Base-by-base conservation (phyloP, 2,888 invertebrate species). In the Syrista parreyssii region DNA sequence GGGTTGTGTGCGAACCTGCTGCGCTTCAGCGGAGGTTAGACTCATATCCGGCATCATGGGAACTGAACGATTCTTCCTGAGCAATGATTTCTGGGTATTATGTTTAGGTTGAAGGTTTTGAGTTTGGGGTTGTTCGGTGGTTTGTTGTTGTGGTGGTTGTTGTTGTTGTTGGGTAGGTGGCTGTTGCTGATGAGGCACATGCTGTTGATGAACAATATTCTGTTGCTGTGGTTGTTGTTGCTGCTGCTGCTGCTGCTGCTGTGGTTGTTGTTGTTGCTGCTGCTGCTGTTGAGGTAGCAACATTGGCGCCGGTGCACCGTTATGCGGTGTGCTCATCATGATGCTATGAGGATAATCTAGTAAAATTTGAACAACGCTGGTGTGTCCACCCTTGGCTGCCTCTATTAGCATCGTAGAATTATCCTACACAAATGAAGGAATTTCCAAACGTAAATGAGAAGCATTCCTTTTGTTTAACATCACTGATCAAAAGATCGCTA, bases 321-420 rank as follows among this genome's bases (percentile, higher is more conserved):
- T 88, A 82, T 91, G 91, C 12, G 92, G 92, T 80, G 92, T 91
- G 85, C 92, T 94, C 93, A 96, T 93, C 94, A 96, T 94, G 91
- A 96, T 95, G 88, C 96, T 95, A 92, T 97, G 97, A 40, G 98
- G 98, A 92, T 97, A 99, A 92, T 99, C 99, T 84, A 99, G 94
- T 84, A 99, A 93, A 86, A 99, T 93, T 92, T 98, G 97, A 80
- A 99, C 99, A 79, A 99, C 98, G 84, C 95, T 95, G 33, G 98
- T 98, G 92, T 99, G 99, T 0, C 99, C 99, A 75, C 99, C 98
- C 92, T 98, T 98, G 74, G 99, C 97, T 75, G 99, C 99, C 92
- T 99, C 99, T 87, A 99, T 99, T 85, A 99, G 94, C 96, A 99
- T 99, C 77, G 98, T 99, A 80, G 98, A 98, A 92, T 98, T 98